Base-by-base conservation (phyloP, 2,888 invertebrate genomes). In the Nomada flava region DNA sequence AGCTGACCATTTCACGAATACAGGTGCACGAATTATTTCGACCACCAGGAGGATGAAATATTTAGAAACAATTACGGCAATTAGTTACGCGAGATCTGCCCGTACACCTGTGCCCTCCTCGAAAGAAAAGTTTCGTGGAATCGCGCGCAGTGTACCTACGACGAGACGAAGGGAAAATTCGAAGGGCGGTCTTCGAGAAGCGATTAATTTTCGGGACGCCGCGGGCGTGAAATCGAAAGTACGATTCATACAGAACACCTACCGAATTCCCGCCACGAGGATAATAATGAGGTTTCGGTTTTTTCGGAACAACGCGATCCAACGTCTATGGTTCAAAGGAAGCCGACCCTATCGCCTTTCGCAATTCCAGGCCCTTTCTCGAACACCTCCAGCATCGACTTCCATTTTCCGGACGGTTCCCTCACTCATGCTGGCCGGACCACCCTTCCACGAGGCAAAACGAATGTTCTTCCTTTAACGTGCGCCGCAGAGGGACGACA, bases 201-300 rank as follows among this genome's bases (percentile, higher is more conserved):
- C 83, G 85, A 88, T 88, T 87, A 87, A 87, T 84, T 75, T 76
- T 55, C 67, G 42, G 76, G 77, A 77, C 81, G 79, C 83, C 83
- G 65, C 62, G 72, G 67, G 84, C 89, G 89, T 89, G 90, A 89
- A 89, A 89, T 89, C 82, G 85, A 71, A 83, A 84, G 85, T 68
- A 77, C 72, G 64, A 74, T 63, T 69, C 36, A 53, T 55, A 52
- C 62, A 23, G 55, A 1, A 52, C 64, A 65, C 75, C 64, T 67
- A 65, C 73, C 62, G 78, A 76, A 84, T 83, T 86, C 84, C 82
- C 78, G 76, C 84, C 87, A 83, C 86, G 84, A 79, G 83, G 84
- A 87, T 88, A 89, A 90, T 90, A 89, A 90, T 87, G 90, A 89
- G 88, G 77, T 90, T 88, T 88, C 85, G 82, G 82, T 87, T 88